Evolutionary conservation across 1,140 invertebrate species (phyloP), one percentile per base, ranked within the genome.

Genomic region (Sitophilus oryzae): DNA sequence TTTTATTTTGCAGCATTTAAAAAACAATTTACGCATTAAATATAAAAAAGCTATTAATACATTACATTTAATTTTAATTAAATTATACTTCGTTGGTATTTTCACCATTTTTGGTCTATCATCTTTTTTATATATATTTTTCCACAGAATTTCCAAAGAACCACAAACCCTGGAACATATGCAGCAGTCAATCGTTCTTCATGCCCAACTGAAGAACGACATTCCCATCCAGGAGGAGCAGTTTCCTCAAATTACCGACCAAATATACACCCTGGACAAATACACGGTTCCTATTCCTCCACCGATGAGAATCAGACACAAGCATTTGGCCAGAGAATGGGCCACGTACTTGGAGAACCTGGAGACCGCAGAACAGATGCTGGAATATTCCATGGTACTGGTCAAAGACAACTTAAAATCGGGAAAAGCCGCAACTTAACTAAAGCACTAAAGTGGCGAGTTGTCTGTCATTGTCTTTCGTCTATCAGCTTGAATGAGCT

Each of bases 161-260:
- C 81, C 82, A n/a, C 71, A 72, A 41, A 79, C 77, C 66, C 73
- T 85, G 42, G 71, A 76, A 57, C 79, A 80, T 49, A 76, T 85
- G 68, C 76, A 81, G 58, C 66, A 70, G 47, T 64, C 77, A 18
- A 76, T 88, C 35, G 75, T 74, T 23, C 77, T 83, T 20, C 84
- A 83, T 70, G 80, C 86, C 45, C 74, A 76, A 43, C 72, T 89
- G 19, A 73, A 79, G 16, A 64, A 68, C 23, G 87, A 89, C 65
- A 73, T 82, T 58, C 63, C 74, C 1, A 52, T 65, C 14, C 75
- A 80, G 49, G 83, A 88, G 70, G 75, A 77, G 55, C 79, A 82
- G 57, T 89, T 91, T 66, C 78, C 81, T 2, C 78, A 79, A 2
- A 82, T 90, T 34, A 74, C 76, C 40, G 86, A 90, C 34, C 80